phyloP scores from a whole-genome alignment of 2,113 vertebrate genomes.

The Cyphomyrus discorhynchus region DNA sequence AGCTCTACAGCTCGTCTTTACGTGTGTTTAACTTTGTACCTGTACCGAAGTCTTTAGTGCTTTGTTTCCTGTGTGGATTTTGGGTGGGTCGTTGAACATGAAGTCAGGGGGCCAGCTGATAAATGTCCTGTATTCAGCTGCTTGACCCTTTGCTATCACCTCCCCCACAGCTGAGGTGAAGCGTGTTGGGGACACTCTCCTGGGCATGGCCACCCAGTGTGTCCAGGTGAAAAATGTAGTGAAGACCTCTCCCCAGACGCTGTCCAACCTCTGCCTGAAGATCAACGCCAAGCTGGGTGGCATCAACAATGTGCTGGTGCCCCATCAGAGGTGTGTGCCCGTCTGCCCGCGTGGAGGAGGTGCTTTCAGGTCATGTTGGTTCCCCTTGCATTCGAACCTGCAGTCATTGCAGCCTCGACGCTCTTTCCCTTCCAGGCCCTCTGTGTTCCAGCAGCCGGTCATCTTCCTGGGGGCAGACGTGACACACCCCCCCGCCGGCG shows the following conservation, averaged over 20 bases:
- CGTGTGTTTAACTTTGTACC: background rate
- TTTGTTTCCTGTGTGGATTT: background rate
- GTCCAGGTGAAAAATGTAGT: conserved; percentile 98
- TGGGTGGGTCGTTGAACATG: background rate
- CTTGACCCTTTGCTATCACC: background rate
- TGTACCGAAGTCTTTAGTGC: background rate
- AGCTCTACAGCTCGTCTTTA: background rate
- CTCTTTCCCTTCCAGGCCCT: conserved; percentile 65
- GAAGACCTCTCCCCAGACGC: conserved; percentile 94
- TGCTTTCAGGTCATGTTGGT: background rate
- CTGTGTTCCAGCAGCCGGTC: conserved; percentile 96
- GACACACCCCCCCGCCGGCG: conserved; percentile 89
- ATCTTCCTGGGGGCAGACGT: conserved; percentile 96
- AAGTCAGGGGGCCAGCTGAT: background rate
- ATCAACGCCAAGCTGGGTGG: conserved; percentile 97
- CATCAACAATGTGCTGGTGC: conserved; percentile 97
- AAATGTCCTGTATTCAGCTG: background rate
- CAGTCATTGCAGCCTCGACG: background rate
- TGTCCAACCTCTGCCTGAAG: conserved; percentile 97
- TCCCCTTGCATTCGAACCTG: background rate
- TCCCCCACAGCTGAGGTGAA: conserved; percentile 83
- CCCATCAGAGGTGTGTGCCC: conserved; percentile 82
- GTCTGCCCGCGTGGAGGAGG: background rate
- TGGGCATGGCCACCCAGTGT: conserved; percentile 97
- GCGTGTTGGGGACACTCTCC: conserved; percentile 90